Percentiles rank a stretch among this genome's conserved stretches.
phyloP scores from a whole-genome alignment of 2,797 vertebrate genomes.

The Gymnocypris eckloni region DNA sequence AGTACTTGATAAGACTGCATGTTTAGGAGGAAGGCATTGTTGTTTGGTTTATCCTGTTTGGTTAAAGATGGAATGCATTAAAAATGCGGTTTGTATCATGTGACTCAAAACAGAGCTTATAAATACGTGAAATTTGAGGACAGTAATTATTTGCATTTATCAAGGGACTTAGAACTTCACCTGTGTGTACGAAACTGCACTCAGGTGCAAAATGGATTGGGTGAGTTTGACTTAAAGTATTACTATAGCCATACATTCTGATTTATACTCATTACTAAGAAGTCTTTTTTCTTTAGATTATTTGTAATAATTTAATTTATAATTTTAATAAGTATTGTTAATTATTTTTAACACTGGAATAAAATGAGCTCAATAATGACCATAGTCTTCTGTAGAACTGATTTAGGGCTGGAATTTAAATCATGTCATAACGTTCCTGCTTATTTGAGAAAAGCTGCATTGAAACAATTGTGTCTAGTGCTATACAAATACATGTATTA shows the following conservation, averaged over 20 bases:
- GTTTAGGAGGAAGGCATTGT: neutral
- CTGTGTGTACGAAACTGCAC: neutral
- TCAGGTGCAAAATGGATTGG: neutral
- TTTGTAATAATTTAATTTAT: neutral
- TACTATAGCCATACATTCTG: neutral
- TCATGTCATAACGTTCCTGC: no score
- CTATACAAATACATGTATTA: no score
- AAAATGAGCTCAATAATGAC: no score
- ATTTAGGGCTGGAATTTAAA: no score
- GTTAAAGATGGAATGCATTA: conserved; percentile 29
- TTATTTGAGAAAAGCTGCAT: no score
- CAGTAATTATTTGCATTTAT: neutral
- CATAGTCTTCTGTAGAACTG: no score
- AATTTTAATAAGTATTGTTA: neutral
- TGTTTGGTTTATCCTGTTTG: neutral
- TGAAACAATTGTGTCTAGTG: no score
- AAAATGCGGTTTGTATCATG: neutral
- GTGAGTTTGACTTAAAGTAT: conserved; percentile 28
- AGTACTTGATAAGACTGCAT: no score
- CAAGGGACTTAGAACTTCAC: neutral
- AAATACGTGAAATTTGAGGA: neutral
- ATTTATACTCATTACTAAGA: neutral
- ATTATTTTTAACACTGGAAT: no score
- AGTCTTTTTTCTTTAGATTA: neutral
- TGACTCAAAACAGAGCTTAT: neutral